Percentiles rank a stretch among this genome's conserved stretches.
These are phyloP conservation scores for Centruroides sculpturatus DNA, from an alignment of 1,140 invertebrate genomes.

Conservation along the genomic window DNA sequence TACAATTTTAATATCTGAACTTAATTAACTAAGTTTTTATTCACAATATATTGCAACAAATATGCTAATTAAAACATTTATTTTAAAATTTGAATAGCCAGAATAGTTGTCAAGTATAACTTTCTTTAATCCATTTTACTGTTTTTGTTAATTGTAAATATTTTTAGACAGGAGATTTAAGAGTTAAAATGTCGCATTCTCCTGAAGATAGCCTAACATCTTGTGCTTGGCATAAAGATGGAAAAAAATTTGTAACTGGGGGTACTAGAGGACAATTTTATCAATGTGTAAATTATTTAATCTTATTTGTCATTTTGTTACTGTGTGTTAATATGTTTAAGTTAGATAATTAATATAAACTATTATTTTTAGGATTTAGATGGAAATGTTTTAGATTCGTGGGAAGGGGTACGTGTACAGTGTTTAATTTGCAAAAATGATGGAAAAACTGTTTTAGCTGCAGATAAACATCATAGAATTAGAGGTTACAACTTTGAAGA, in stretches of 20 bases:
- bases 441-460: constrained; percentile 31
- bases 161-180: constrained; percentile 14
- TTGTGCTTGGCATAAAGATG: constrained; percentile 31
- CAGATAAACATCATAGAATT: constrained; percentile 35
- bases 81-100: no score
- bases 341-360: background rate
- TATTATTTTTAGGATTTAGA: constrained; percentile 27
- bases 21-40: no score
- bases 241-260: constrained; percentile 31
- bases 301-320: no score
- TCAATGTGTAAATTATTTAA: constrained; percentile 29
- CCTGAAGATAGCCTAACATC: constrained; percentile 32
- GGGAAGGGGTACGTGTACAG: constrained; percentile 37
- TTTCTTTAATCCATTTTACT: no score
- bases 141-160: background rate
- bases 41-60: no score
- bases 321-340: no score
- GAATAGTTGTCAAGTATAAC: no score
- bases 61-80: no score
- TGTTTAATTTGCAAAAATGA: constrained; percentile 32
- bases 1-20: no score
- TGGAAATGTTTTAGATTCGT: constrained; percentile 31
- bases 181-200: constrained; percentile 26
- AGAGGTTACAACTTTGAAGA: constrained; percentile 33
- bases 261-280: constrained; percentile 35